Conservation (phyloP, 2,888 invertebrate species). For the Pristionchus maxplancki region DNA sequence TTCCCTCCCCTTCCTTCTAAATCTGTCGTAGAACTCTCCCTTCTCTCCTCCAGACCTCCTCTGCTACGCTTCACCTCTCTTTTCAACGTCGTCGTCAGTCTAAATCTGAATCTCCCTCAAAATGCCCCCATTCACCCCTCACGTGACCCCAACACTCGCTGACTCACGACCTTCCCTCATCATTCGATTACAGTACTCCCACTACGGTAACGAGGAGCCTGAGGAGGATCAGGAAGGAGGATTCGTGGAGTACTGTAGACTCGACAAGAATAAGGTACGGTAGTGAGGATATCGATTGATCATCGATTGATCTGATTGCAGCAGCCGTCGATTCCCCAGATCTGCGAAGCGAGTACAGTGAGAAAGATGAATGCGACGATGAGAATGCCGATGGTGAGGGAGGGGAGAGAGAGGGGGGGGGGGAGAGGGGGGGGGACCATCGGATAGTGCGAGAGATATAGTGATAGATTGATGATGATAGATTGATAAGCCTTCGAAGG, state of each 20-base stretch:
- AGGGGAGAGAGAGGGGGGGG: not conserved
- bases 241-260: conserved; percentile 56
- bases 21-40: not conserved
- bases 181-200: conserved; percentile 53
- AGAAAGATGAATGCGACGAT: conserved; percentile 23
- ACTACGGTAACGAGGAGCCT: conserved; percentile 54
- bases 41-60: not conserved
- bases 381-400: conserved; percentile 25
- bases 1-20: not conserved
- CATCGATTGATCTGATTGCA: not conserved
- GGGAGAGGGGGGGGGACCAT: not conserved
- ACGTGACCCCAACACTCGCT: conserved; percentile 8
- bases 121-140: conserved; percentile 22
- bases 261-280: conserved; percentile 51
- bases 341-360: conserved; percentile 45
- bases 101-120: not conserved
- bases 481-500: too few species aligned
- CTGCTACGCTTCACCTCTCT: not conserved
- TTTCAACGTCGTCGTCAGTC: not conserved
- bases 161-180: not conserved
- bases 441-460: too few species aligned
- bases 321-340: conserved; percentile 38
- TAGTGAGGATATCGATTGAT: not conserved
- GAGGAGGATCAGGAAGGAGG: conserved; percentile 56
- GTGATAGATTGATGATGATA: too few species aligned